Base-by-base conservation (phyloP, 2,888 invertebrate species). In the Formica aserva region DNA sequence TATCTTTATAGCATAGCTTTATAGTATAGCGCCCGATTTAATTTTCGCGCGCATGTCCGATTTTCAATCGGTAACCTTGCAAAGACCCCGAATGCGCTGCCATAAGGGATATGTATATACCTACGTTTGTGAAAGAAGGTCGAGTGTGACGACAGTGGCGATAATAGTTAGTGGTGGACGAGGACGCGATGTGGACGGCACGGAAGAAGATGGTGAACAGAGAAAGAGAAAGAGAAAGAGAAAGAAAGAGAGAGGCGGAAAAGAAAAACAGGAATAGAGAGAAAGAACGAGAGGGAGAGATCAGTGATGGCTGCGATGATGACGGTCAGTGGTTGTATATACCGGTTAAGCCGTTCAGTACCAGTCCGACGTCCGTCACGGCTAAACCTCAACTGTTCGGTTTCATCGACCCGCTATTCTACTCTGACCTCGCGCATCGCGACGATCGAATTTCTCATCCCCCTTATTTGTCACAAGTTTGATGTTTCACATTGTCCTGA, bases 291-390 rank as follows among this genome's bases (percentile, higher is more conserved):
- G 84, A 85, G 86, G 71, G 89, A 90, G 86, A 88, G 86, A 87
- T 85, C 84, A 82, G 88, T 86, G 91, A 88, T 89, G 87, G 89
- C 85, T 89, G 87, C 89, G 86, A 90, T 88, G 89, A 91, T 91
- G 90, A 91, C 91, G 92, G 91, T 91, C 91, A 91, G 91, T 90
- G 87, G 91, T 90, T 90, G 92, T 89, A 18, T 78, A 89, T 91
- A 92, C 92, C 91, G 91, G 92, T 92, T 91, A 90, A 92, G 89
- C 92, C 88, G 91, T 92, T 92, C 92, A 92, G 92, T 92, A 88
- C 91, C 88, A 91, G 89, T 85, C 92, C 91, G 91, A 89, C 91
- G 90, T 89, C 88, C 91, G 91, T 90, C 91, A 92, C 91, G 92
- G 89, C 83, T 88, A 91, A 92, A 91, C 90, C 90, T 91, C 91